Conservation (phyloP, 2,113 vertebrate species). For the Rhynchopsitta pachyrhyncha region DNA sequence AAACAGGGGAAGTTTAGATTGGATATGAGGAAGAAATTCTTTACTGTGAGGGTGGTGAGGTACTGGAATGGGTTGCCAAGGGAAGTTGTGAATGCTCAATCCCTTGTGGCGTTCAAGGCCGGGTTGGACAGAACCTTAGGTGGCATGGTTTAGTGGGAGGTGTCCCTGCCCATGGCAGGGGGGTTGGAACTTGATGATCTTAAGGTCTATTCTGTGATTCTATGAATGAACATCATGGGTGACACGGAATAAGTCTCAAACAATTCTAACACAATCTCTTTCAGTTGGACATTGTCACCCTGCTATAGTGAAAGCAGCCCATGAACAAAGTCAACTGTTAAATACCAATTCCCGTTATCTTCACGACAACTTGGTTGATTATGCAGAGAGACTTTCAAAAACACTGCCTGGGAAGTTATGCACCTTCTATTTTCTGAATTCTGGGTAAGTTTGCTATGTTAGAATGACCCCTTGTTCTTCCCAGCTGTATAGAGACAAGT, state of each 20-base stretch:
- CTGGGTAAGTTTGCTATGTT: conserved; percentile 79
- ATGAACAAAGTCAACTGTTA: conserved; percentile 85
- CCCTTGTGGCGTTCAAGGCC: no score
- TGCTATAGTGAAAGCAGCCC: conserved; percentile 84
- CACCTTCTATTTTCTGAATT: conserved; percentile 94
- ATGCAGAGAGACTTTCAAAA: conserved; percentile 83
- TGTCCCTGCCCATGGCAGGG: no score
- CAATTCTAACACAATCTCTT: conserved; percentile 1
- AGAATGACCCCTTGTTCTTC: not conserved
- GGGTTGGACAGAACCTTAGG: no score
- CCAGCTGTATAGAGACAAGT: not conserved
- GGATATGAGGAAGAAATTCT: no score
- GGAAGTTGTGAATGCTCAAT: no score
- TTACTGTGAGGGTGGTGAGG: no score
- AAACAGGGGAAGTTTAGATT: no score
- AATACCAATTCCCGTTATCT: conserved; percentile 92
- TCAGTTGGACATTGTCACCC: conserved; percentile 94
- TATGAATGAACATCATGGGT: not conserved
- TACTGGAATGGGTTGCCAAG: no score
- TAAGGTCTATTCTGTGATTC: no score
- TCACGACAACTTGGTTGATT: conserved; percentile 88
- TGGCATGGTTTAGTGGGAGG: no score
- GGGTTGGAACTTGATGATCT: no score
- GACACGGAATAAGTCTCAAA: not conserved
- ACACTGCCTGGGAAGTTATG: conserved; percentile 84